These are phyloP conservation scores for Polyergus mexicanus DNA, from an alignment of 1,140 invertebrate species.

Conservation along the genomic window DNA sequence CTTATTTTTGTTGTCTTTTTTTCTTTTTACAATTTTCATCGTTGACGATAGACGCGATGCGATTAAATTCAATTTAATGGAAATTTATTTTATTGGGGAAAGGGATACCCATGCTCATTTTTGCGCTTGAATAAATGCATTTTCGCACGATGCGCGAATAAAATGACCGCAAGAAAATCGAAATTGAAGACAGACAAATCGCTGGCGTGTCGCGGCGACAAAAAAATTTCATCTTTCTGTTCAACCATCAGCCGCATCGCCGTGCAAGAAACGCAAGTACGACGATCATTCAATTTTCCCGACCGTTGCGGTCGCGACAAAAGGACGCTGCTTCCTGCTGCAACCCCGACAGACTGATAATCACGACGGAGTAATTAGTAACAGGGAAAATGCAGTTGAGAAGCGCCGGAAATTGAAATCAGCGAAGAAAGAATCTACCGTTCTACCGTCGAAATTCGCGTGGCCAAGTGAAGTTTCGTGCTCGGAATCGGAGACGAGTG, in stretches of 20 bases:
- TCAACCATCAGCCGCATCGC: conserved; percentile 52
- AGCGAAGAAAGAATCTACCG: not conserved
- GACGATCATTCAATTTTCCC: conserved; percentile 55
- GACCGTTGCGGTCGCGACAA: not conserved
- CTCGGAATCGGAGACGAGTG: conserved; percentile 15
- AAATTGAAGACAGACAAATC: conserved; percentile 45
- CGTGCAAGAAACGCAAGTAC: conserved; percentile 31
- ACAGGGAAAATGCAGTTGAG: conserved; percentile 10
- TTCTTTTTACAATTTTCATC: not conserved
- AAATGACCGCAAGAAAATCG: conserved; percentile 18
- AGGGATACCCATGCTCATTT: not conserved
- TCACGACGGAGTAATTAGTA: conserved; percentile 46
- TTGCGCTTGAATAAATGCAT: not conserved
- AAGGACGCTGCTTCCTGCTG: conserved; percentile 53
- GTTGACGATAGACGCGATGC: no score
- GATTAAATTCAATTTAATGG: not conserved
- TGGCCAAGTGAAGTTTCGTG: not conserved
- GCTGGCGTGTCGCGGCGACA: conserved; percentile 7
- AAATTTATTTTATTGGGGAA: not conserved
- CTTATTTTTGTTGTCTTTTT: not conserved
- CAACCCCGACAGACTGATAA: conserved; percentile 52
- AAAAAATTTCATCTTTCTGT: conserved; percentile 46
- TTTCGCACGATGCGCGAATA: not conserved
- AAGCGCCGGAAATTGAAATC: conserved; percentile 42
- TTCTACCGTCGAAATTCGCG: conserved; percentile 12